Base-by-base conservation (phyloP, 1,140 invertebrate species). In the Sinella curviseta region DNA sequence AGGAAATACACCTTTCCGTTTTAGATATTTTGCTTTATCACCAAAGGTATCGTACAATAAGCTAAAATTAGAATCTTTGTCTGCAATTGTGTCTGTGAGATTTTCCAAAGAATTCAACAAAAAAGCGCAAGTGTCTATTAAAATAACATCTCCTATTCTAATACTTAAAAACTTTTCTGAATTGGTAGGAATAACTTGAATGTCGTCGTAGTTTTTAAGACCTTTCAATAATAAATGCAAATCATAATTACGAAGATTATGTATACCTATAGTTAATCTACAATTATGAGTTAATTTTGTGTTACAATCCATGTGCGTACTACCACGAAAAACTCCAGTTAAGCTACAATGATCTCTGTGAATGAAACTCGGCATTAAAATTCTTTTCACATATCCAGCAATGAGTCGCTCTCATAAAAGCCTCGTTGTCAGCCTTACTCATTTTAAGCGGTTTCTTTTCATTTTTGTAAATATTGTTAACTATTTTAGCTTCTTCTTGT, bases 221-320 rank as follows among this genome's bases (percentile, higher is more conserved):
- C 79, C 80, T 82, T 85, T 82, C 14, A 87, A 85, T 67, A 87
- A 82, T 0, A 87, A 77, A 80, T 87, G 86, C 36, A 80, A 35
- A 82, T 88, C 85, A 84, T 87, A 88, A 0, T 83, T 84, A 26
- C 57, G 74, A 16, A 88, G 80, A 84, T 87, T 88, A 81, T 88
- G 87, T 76, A 88, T 86, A 81, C 14, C 87, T 86, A 73, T 86
- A 67, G 70, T 84, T 80, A 33, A 82, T 79, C 35, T 82, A 70
- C 28, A 82, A 55, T 83, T 84, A 79, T 80, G 82, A 85, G 54
- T 8, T 8, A 48, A 48, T 17, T 4, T 8, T 8, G 39, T 17
- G 39, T 48, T 48, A 48, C 39, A 48, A 48, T 4, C 17, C 4
- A 48, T 17, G 17, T 48, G 39, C 17, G 39, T 17, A 17, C 39